Base-by-base conservation (phyloP, 2,888 invertebrate genomes). In the Odontothrips loti region DNA sequence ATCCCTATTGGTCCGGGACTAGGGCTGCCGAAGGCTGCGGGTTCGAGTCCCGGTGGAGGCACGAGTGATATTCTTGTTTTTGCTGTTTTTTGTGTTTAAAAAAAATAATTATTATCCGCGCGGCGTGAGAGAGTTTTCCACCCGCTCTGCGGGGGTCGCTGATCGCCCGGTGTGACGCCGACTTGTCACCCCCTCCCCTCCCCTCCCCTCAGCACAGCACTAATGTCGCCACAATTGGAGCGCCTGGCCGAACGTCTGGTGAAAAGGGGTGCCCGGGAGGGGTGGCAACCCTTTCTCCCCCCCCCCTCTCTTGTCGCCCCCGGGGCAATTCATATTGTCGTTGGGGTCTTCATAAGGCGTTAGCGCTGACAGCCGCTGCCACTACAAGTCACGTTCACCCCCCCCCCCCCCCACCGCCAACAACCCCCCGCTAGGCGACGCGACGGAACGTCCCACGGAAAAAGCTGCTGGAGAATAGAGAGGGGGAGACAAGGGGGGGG, bases 281-380 rank as follows among this genome's bases (percentile, higher is more conserved):
- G 68, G 68, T 11, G 23, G 23, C 68, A 68, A 68, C 68, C 68
- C 68, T 23, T 68, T n/a, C 63, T n/a, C 63, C 20, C 63, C 63
- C 63, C 63, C 63, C n/a, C 63, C 68, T 6, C 23, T 23, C 68
- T 23, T 23, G 0, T 23, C 68, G 0, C 68, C 68, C 23, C 68
- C 58, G 58, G 58, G 58, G 58, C 58, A 58, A 58, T 58, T 58
- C 58, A 68, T 68, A 68, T 68, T 68, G 68, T 23, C 68, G 68
- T 23, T 23, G 68, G 23, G 68, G 68, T 68, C 68, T 68, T 68
- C 68, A 68, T 68, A 23, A 68, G 68, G 68, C 68, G 23, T 68
- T 23, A 68, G 23, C 58, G 58, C 6, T 58, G 58, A 58, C 58
- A 58, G 68, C n/a, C 68, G 68, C 68, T 23, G n/a, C 68, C 23